Percentiles rank a stretch among this genome's conserved stretches.
These are phyloP conservation scores for Trichomalopsis sarcophagae DNA, from an alignment of 1,140 invertebrate genomes.

Conservation along the genomic window DNA sequence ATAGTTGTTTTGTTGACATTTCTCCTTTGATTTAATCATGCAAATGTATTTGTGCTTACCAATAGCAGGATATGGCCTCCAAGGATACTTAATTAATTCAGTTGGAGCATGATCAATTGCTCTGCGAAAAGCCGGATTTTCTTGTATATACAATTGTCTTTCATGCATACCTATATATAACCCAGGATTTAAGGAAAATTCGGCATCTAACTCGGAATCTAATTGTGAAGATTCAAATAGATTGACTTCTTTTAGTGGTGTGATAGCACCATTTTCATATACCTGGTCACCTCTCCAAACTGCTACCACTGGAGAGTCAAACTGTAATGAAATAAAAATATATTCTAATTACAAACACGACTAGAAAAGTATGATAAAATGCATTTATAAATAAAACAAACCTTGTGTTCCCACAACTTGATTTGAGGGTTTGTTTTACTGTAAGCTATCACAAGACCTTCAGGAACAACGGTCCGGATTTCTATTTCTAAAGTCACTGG, in stretches of 20 bases:
- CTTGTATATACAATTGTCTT: conserved; percentile 88
- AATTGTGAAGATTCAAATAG: conserved; percentile 80
- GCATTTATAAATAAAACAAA: conserved; percentile 60
- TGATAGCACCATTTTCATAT: conserved; percentile 51
- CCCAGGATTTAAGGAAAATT: conserved; percentile 75
- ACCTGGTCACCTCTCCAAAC: conserved; percentile 83
- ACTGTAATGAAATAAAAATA: conserved; percentile 73
- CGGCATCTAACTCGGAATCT: conserved; percentile 68
- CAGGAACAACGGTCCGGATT: conserved; percentile 82
- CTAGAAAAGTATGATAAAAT: background rate
- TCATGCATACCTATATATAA: conserved; percentile 92
- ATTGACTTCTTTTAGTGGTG: conserved; percentile 82
- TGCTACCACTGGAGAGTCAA: conserved; percentile 88
- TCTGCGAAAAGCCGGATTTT: conserved; percentile 75
- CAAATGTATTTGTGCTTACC: conserved; percentile 57
- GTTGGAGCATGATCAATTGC: conserved; percentile 63
- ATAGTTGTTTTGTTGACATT: conserved; percentile 9
- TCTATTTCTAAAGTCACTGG: conserved; percentile 74
- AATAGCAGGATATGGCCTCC: conserved; percentile 80
- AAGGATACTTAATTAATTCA: conserved; percentile 77
- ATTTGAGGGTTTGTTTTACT: conserved; percentile 75
- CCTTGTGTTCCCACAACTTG: conserved; percentile 84
- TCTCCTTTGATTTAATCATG: conserved; percentile 2
- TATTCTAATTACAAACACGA: conserved; percentile 13
- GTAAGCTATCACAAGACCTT: conserved; percentile 83